Evolutionary conservation across 2,888 invertebrate species (phyloP).

Genomic region (Tricholauxania praeusta): DNA sequence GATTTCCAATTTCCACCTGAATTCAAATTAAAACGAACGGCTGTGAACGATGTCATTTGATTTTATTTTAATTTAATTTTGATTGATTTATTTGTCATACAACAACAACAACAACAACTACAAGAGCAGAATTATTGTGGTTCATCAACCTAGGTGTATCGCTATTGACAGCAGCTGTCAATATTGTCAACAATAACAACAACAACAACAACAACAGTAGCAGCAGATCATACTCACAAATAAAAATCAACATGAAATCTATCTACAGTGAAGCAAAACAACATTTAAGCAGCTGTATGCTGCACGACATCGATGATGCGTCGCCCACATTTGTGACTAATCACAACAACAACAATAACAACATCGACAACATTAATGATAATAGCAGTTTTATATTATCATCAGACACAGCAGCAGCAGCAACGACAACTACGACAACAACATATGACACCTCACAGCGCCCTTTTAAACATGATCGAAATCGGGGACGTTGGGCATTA

Average conservation of each 20-base stretch:
- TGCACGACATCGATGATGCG: constrained; percentile 47
- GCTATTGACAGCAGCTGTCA: background rate
- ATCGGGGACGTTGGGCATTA: constrained; percentile 78
- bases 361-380: constrained; percentile 30
- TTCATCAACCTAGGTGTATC: no score
- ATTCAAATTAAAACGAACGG: no score
- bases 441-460: constrained; percentile 63
- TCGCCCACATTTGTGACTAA: constrained; percentile 38
- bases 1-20: no score
- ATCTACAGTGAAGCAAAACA: constrained; percentile 59
- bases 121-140: no score
- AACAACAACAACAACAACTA: constrained; percentile 18
- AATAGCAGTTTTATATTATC: constrained; percentile 35
- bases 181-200: constrained; percentile 29
- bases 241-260: constrained; percentile 54
- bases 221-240: constrained; percentile 12
- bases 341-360: constrained; percentile 31
- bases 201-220: constrained; percentile 2
- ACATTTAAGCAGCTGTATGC: constrained; percentile 58
- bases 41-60: no score
- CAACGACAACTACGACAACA: constrained; percentile 44
- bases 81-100: background rate
- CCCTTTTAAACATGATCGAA: constrained; percentile 63
- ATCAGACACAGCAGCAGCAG: constrained; percentile 17
- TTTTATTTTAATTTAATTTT: no score